Evolutionary conservation across 2,888 invertebrate genomes (phyloP).

Genomic region (Cheilosia vernalis): DNA sequence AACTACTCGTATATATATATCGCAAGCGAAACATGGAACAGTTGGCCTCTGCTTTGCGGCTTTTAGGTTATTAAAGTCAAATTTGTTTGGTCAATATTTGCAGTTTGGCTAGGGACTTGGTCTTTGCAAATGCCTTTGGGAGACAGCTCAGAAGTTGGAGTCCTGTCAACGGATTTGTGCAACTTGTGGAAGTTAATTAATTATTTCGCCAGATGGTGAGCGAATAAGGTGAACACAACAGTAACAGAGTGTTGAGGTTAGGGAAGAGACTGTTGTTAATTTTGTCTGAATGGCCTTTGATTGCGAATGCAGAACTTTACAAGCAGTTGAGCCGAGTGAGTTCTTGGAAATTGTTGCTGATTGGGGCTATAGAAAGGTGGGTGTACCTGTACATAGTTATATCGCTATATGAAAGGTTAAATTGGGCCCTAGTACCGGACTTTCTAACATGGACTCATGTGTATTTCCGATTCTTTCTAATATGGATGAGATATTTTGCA

Average conservation of each 20-base stretch:
- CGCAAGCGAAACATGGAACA: conserved; percentile 34
- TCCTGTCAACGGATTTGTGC: conserved; percentile 52
- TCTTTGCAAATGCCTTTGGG: not conserved
- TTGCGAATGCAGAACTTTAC: too few species aligned
- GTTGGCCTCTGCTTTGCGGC: conserved; percentile 31
- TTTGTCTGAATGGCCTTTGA: too few species aligned
- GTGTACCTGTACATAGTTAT: too few species aligned
- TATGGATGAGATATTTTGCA: too few species aligned
- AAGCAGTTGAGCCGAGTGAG: too few species aligned
- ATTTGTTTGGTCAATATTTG: conserved; percentile 63
- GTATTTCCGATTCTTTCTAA: too few species aligned
- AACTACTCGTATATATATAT: conserved; percentile 2
- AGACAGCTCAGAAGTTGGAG: conserved; percentile 10
- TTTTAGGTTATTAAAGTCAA: conserved; percentile 58
- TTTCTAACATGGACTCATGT: too few species aligned
- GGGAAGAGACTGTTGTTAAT: not conserved
- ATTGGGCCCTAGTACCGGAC: too few species aligned
- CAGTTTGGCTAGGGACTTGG: conserved; percentile 8
- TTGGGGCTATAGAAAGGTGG: too few species aligned
- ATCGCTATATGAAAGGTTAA: too few species aligned
- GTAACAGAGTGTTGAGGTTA: not conserved
- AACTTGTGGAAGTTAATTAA: conserved; percentile 41
- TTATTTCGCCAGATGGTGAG: conserved; percentile 28
- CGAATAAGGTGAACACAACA: not conserved
- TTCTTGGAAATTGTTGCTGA: too few species aligned